Percentiles rank a stretch among this genome's conserved stretches.
Evolutionary conservation across 1,140 invertebrate genomes (phyloP).

Genomic region (Solen grandis): DNA sequence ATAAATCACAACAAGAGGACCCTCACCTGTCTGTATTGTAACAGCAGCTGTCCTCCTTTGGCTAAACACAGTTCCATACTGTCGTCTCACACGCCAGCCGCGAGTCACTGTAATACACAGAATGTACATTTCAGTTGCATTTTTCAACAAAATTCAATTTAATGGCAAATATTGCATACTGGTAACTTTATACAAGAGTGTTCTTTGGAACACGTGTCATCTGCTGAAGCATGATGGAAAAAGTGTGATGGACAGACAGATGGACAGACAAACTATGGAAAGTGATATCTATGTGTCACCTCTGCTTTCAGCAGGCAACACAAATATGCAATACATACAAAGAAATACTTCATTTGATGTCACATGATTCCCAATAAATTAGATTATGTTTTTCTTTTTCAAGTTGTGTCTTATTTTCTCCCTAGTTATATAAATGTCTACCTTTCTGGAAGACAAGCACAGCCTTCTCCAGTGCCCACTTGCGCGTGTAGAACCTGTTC

Average conservation of each 20-base stretch:
- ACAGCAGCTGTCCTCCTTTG: constrained; percentile 65
- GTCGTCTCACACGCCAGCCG: constrained; percentile 61
- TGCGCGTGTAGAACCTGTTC: constrained; percentile 72
- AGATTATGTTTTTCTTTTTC: background rate
- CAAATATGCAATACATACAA: background rate
- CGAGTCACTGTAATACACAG: constrained; percentile 52
- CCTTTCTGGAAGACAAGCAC: constrained; percentile 49
- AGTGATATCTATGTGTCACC: no score
- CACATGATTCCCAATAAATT: background rate
- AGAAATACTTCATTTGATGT: background rate
- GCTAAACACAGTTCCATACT: constrained; percentile 54
- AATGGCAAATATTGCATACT: constrained; percentile 1
- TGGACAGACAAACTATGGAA: no score
- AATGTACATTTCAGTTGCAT: background rate
- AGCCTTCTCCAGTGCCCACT: constrained; percentile 83
- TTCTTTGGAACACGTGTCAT: no score
- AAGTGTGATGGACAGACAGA: no score
- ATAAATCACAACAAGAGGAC: constrained; percentile 58
- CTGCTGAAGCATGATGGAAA: no score
- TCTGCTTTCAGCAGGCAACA: no score
- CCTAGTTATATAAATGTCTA: constrained; percentile 13
- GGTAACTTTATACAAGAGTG: no score
- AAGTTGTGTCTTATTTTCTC: no score
- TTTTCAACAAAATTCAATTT: background rate
- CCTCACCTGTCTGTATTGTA: constrained; percentile 67